These are phyloP conservation scores for Cheilosia variabilis DNA, from an alignment of 2,888 invertebrate species.

Conservation along the genomic window DNA sequence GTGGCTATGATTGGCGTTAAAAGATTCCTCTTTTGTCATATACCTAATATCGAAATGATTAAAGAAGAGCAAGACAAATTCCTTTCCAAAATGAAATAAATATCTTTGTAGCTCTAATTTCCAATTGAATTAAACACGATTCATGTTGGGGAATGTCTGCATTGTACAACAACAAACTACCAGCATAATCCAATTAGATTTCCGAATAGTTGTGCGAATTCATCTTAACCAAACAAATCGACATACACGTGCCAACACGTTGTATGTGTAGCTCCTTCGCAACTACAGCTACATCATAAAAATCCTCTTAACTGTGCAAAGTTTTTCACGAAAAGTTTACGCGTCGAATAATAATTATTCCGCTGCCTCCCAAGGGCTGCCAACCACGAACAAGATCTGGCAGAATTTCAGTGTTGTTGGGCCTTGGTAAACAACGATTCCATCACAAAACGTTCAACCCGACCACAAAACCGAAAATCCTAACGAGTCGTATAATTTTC, in stretches of 20 bases:
- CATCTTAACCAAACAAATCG: no score
- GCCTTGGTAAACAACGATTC: conserved; percentile 32
- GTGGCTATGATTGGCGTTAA: no score
- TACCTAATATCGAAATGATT: no score
- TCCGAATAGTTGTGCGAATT: no score
- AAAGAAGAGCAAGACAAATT: no score
- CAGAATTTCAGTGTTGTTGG: background rate
- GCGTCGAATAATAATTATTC: conserved; percentile 22
- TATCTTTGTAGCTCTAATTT: no score
- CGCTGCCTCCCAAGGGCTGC: background rate
- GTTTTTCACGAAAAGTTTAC: conserved; percentile 28
- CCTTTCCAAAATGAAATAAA: no score
- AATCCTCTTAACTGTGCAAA: conserved; percentile 9
- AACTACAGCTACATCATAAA: background rate
- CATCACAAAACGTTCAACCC: conserved; percentile 43
- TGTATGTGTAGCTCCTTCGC: background rate
- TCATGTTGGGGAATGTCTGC: no score
- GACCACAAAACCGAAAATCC: conserved; percentile 50
- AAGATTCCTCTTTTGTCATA: no score
- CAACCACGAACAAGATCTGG: background rate
- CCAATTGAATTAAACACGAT: no score
- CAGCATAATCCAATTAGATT: no score
- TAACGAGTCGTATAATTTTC: conserved; percentile 56
- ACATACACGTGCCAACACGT: background rate
- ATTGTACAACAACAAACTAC: no score